A percentile compares a stretch with the other conserved stretches of the same genome.
Evolutionary conservation across 2,797 vertebrate species (phyloP).

Genomic region (Spea hammondii): DNA sequence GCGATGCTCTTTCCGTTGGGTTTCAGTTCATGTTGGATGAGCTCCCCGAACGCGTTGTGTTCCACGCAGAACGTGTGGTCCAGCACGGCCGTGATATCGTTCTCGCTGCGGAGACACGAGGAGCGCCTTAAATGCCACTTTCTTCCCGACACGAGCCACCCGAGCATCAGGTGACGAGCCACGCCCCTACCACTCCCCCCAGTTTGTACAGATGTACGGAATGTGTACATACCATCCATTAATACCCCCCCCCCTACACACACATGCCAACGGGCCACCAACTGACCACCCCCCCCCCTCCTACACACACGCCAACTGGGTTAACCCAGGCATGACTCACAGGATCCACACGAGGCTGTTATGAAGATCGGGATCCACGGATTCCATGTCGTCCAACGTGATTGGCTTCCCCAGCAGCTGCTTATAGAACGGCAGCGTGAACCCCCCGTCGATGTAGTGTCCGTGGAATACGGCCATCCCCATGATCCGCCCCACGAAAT

Average conservation of each 20-base stretch:
- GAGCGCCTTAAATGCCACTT: no score
- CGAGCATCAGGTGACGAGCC: no score
- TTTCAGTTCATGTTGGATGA: constrained; percentile 96
- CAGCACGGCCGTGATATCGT: constrained; percentile 95
- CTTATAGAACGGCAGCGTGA: constrained; percentile 95
- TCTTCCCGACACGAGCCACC: no score
- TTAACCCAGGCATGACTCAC: constrained; percentile 68
- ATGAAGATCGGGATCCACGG: constrained; percentile 95
- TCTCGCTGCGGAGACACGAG: constrained; percentile 70
- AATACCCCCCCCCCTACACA: not conserved
- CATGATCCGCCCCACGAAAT: constrained; percentile 96
- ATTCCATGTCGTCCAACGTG: constrained; percentile 95
- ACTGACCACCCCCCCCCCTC: not conserved
- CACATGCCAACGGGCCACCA: not conserved
- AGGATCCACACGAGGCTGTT: constrained; percentile 98
- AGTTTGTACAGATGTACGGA: no score
- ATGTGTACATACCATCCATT: no score
- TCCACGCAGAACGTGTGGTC: constrained; percentile 98
- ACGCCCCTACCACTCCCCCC: no score
- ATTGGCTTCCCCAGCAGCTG: constrained; percentile 96
- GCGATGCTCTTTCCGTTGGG: constrained; percentile 93
- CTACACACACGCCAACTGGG: not conserved
- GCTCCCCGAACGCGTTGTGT: constrained; percentile 94
- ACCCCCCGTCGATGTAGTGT: constrained; percentile 96
- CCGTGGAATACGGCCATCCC: constrained; percentile 98